phyloP scores from a whole-genome alignment of 37 sponge, comb jelly and placozoan genomes.

The Chondrosia reniformis region DNA sequence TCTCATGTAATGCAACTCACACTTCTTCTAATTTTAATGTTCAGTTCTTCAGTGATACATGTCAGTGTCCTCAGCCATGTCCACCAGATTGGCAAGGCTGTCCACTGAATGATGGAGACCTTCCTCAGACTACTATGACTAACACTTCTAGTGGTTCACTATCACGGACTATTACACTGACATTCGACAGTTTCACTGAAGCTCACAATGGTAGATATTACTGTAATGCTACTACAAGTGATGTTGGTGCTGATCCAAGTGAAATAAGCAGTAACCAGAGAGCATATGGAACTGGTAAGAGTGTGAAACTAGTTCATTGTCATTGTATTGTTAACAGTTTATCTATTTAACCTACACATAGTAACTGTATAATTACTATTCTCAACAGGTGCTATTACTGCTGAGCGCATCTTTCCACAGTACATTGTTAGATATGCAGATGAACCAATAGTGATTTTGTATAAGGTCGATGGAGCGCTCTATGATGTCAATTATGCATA shows the following conservation, averaged over 20 bases:
- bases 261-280: not conserved
- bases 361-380: no score
- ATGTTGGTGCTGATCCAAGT: no score
- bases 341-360: no score
- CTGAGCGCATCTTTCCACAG: not conserved
- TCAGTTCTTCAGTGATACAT: slow-evolving; percentile 6
- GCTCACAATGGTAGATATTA: not conserved
- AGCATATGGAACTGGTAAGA: slow-evolving; percentile 13
- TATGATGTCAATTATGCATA: not conserved
- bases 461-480: not conserved
- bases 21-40: not conserved
- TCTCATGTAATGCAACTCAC: not conserved
- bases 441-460: not conserved
- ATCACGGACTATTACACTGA: not conserved
- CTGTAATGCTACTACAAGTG: not conserved
- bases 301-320: not conserved
- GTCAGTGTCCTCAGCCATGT: no score
- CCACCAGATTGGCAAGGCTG: no score
- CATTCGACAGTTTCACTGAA: not conserved
- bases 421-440: not conserved
- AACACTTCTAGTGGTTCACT: not conserved
- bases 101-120: not conserved
- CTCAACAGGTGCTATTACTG: not conserved
- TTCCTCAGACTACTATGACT: not conserved
- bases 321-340: not conserved